Evolutionary conservation across 2,797 vertebrate species (phyloP).

Genomic region (Acanthiza pusilla): DNA sequence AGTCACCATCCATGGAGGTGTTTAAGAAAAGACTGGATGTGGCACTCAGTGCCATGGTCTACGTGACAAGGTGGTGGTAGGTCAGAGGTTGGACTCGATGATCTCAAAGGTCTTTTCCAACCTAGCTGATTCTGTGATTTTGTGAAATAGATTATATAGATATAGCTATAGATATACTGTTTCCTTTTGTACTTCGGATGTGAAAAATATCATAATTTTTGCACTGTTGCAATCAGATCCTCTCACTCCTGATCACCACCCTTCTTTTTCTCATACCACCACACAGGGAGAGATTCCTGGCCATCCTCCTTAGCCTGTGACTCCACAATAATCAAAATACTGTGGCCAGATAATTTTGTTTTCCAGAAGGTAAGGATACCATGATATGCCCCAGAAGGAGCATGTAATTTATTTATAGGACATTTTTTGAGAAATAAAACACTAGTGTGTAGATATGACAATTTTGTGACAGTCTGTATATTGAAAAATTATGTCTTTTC

Average conservation of each 20-base stretch:
- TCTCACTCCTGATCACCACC: not conserved
- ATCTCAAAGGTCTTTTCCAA: not conserved
- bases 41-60: no score
- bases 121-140: not conserved
- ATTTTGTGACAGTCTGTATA: not conserved
- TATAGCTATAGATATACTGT: not conserved
- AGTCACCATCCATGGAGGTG: not conserved
- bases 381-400: not conserved
- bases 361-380: not conserved
- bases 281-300: not conserved
- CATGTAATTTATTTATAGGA: not conserved
- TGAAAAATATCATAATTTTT: not conserved
- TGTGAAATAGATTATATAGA: not conserved
- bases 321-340: not conserved
- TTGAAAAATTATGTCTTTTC: not conserved
- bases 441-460: not conserved
- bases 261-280: not conserved
- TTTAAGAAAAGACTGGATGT: not conserved
- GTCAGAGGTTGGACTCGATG: rapidly evolving
- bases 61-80: not conserved
- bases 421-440: not conserved
- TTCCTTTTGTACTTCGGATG: not conserved
- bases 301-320: not conserved
- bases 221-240: not conserved
- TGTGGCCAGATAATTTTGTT: not conserved